These are phyloP conservation scores for Caradrina clavipalpis DNA, from an alignment of 2,888 invertebrate species.

Conservation along the genomic window DNA sequence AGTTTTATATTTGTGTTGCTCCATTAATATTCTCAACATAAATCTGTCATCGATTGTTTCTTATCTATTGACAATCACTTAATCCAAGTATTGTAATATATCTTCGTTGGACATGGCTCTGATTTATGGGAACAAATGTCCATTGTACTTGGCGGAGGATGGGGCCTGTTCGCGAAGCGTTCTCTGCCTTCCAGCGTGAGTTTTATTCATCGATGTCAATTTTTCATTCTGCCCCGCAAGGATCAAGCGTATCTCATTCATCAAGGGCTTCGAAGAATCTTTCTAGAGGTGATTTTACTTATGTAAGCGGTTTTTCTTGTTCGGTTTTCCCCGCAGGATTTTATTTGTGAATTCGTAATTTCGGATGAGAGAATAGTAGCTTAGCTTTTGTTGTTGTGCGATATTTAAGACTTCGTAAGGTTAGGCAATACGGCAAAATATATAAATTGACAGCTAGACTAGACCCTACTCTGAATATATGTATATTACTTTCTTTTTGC, in stretches of 20 bases:
- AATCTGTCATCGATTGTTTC: constrained; percentile 53
- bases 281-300: constrained; percentile 59
- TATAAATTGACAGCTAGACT: constrained; percentile 25
- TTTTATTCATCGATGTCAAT: constrained; percentile 73
- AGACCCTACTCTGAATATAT: constrained; percentile 31
- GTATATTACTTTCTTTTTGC: constrained; percentile 17
- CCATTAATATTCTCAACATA: constrained; percentile 41
- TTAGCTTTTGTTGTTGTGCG: constrained; percentile 20
- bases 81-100: constrained; percentile 56
- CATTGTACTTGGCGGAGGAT: constrained; percentile 40
- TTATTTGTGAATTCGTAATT: constrained; percentile 57
- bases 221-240: constrained; percentile 68
- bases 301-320: constrained; percentile 60
- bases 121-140: constrained; percentile 60
- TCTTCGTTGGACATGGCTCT: constrained; percentile 47
- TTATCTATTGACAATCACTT: constrained; percentile 55
- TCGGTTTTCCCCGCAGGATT: constrained; percentile 33
- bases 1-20: constrained; percentile 27
- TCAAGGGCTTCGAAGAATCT: constrained; percentile 65
- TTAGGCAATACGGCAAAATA: constrained; percentile 32
- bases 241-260: constrained; percentile 70
- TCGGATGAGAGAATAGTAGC: constrained; percentile 30
- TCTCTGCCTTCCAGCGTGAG: constrained; percentile 58
- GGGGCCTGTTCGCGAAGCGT: constrained; percentile 32
- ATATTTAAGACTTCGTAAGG: constrained; percentile 9